Base-by-base conservation (phyloP, 2,797 vertebrate genomes). In the Morus bassanus region DNA sequence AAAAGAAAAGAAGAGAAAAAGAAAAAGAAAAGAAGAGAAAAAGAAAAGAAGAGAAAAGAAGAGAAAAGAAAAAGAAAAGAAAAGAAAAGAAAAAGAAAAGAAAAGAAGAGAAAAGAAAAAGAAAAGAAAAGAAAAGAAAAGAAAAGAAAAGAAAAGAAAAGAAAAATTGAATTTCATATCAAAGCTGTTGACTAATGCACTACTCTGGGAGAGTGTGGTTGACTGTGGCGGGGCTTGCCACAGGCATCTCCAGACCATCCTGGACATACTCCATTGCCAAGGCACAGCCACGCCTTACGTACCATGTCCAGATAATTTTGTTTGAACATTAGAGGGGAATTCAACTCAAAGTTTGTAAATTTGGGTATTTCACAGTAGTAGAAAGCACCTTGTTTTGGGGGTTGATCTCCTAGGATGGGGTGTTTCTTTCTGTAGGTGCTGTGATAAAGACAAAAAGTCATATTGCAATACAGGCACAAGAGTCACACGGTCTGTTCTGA, bases 191-290 rank as follows among this genome's bases (percentile, higher is more conserved):
- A 28, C 24, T 61, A 74, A 24, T 1, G 1, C 13, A 14, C 6
- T 1, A 0, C 27, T 25, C 31, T 48, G 30, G 35, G n/a, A 23
- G 35, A 74, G 25, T 1, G 0, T 21, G 51, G 19, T 30, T 3
- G 27, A 68, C 48, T 33, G 13, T 0, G 1, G 18, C 1, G 2
- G 18, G 22, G 25, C 39, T 30, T 75, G 46, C 21, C 2, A 3
- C 37, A 63, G 33, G 22, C 4, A 0, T 19, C 48, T 91, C 43
- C 64, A 59, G 59, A 45, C 22, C 13, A 13, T 48, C 22, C 48
- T 39, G 59, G 63, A 11, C 9, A 7, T 18, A 18, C 12, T 37
- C 43, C 28, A 9, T n/a, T 68, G 50, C 37, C 64, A 39, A 2
- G 1, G 60, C 37, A 46, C 23, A 68, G 37, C 63, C 16, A 1